Base-by-base conservation (phyloP, 2,113 vertebrate species). In the Trochalopteron elliotii region DNA sequence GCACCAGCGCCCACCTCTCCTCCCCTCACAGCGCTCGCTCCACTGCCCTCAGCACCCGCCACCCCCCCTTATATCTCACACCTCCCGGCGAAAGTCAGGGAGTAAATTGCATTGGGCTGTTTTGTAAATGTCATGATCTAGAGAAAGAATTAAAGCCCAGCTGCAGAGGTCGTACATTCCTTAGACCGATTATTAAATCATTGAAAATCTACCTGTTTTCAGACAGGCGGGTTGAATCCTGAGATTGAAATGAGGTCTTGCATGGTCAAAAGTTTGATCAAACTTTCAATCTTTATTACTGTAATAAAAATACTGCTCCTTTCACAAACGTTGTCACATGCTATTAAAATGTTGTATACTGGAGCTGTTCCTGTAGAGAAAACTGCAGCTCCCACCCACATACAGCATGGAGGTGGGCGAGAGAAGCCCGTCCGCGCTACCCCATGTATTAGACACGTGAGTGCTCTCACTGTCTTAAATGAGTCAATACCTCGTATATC, bases 221-320 rank as follows among this genome's bases (percentile, higher is more conserved):
- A 67, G 45, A 28, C 9, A 25, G 9, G 37, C 0, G 0, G 12
- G 12, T 28, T 81, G 45, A 8, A 20, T 31, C 25, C 39, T 87
- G 33, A 50, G 24, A 31, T 40, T 78, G 28, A 84, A 89, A 63
- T 20, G 24, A 77, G 28, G 13, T 42, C 45, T 84, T 50, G 31
- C 3, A 7, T 4, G 12, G 13, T 63, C 28, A 63, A n/a, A 93
- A 82, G 39, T 59, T 22, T 57, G 33, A 70, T 37, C 13, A 31
- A 79, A 63, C 21, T 67, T 88, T n/a, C 33, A 59, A 3, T 49
- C 50, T 81, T 83, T 57, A 81, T 69, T 71, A 17, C 31, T 42
- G 10, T 35, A 64, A 82, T 49, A 30, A 57, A 85, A 90, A 89
- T 27, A 19, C 12, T 72, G 21, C 7, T 5, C 16, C 17, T 72